Conservation (phyloP, 2,113 vertebrate genomes). For the Gallinago paraguaiae region DNA sequence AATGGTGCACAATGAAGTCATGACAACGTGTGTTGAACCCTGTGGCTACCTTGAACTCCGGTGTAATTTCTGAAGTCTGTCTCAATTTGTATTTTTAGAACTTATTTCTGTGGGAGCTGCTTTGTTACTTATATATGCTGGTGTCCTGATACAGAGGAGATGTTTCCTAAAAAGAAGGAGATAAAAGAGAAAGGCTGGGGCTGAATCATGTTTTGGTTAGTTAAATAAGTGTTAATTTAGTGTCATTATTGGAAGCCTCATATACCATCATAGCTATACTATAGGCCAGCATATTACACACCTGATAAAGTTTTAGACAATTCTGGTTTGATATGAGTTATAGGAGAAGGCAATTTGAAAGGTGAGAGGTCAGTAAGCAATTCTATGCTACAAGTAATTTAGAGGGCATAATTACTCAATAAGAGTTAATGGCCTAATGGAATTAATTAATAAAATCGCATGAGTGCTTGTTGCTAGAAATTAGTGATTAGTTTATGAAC, state of each 20-base stretch:
- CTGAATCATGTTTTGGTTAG: background rate
- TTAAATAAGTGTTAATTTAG: background rate
- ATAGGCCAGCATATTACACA: background rate
- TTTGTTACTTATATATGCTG: background rate
- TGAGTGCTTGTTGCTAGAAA: background rate
- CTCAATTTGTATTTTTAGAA: background rate
- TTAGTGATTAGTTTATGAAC: background rate
- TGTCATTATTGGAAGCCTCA: background rate
- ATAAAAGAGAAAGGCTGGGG: rapidly evolving
- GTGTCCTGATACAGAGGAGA: background rate
- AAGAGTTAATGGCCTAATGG: background rate
- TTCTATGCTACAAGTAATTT: background rate
- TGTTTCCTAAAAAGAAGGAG: background rate
- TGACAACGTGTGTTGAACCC: background rate
- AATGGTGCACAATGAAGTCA: background rate
- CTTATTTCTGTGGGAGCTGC: background rate
- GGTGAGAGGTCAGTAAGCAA: background rate
- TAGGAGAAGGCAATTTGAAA: background rate
- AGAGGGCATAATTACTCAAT: background rate
- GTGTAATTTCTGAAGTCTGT: background rate
- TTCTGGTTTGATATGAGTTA: background rate
- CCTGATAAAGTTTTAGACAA: background rate
- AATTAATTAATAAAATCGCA: background rate
- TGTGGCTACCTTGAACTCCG: background rate
- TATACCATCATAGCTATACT: background rate